These are phyloP conservation scores for Pipistrellus pipistrellus DNA, from an alignment of 2,797 vertebrate genomes.

Conservation along the genomic window DNA sequence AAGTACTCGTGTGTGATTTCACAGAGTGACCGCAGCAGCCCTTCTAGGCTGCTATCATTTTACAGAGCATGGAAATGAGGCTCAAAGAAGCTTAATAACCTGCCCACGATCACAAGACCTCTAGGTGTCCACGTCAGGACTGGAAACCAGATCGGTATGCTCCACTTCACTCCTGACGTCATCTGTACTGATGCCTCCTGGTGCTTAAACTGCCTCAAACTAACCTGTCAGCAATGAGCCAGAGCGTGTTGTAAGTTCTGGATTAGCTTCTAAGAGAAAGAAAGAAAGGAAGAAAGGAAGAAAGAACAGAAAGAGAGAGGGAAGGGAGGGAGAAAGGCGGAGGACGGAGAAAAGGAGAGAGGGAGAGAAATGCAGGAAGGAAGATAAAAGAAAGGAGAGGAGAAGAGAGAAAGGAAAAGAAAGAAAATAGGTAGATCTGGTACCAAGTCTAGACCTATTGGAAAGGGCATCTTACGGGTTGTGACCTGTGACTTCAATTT, in stretches of 20 bases:
- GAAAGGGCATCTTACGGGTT: background rate
- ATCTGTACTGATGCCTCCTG: background rate
- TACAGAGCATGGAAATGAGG: background rate
- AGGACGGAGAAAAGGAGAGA: background rate
- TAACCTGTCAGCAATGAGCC: background rate
- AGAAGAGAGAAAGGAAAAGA: background rate
- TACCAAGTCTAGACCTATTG: background rate
- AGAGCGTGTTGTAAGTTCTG: background rate
- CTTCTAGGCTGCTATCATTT: background rate
- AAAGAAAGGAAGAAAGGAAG: background rate
- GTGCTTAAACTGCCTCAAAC: background rate
- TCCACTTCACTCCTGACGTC: background rate
- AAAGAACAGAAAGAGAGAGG: background rate
- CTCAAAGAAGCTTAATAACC: background rate
- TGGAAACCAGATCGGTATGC: background rate
- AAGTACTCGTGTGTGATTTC: background rate
- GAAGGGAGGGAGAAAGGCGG: background rate
- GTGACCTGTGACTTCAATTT: background rate
- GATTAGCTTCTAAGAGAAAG: background rate
- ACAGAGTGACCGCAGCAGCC: background rate
- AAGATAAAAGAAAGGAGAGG: background rate
- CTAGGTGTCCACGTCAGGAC: background rate
- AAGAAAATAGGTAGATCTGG: background rate
- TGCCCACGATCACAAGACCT: background rate
- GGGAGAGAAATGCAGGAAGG: too few relatives aligned